These are phyloP conservation scores for Antennarius maculatus DNA, from an alignment of 2,797 vertebrate genomes.

Conservation along the genomic window DNA sequence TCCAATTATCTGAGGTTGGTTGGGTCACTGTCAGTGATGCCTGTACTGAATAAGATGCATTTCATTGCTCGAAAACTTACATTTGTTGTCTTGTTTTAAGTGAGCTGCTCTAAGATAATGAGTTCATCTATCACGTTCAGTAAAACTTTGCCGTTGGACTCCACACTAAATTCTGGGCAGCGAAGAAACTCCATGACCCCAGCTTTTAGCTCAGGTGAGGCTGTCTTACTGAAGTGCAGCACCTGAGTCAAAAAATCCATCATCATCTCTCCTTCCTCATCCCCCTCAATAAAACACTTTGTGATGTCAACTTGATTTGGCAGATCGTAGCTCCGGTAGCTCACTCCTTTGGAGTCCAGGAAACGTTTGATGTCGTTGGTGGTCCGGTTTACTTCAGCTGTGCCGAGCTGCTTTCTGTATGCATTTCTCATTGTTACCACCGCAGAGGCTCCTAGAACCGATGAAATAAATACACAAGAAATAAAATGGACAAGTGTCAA, in stretches of 20 bases:
- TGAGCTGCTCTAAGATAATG: constrained; percentile 80
- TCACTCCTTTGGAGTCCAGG: no score
- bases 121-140: constrained; percentile 89
- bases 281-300: constrained; percentile 88
- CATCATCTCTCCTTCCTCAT: constrained; percentile 87
- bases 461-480: no score
- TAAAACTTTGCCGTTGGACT: constrained; percentile 83
- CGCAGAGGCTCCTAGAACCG: no score
- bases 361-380: no score
- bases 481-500: no score
- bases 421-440: no score
- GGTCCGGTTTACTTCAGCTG: no score
- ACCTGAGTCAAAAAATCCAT: constrained; percentile 93
- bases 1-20: no score
- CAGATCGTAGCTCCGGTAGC: constrained; percentile 66
- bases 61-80: no score
- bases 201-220: constrained; percentile 84
- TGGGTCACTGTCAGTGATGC: no score
- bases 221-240: constrained; percentile 83
- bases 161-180: constrained; percentile 84
- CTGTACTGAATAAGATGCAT: no score
- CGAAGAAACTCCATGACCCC: constrained; percentile 85
- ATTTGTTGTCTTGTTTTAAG: neutral
- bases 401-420: no score
- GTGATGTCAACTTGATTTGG: constrained; percentile 90